These are phyloP conservation scores for Sorex fumeus DNA, from an alignment of 2,113 vertebrate species.

Conservation along the genomic window DNA sequence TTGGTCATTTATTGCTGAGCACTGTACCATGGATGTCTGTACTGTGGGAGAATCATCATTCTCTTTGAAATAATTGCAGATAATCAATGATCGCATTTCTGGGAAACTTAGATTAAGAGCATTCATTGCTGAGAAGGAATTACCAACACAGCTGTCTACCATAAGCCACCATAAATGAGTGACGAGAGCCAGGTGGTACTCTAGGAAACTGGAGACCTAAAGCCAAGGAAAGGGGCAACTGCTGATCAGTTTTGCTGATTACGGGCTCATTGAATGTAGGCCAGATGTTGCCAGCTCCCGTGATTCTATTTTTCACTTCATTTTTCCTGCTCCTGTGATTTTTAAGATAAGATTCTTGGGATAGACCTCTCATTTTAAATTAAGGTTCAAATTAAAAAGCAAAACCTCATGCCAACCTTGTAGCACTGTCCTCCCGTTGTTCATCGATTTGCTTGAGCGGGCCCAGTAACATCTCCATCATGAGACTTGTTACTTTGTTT, in stretches of 20 bases:
- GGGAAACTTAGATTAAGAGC: background rate
- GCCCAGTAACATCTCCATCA: too few species aligned
- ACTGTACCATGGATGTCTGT: background rate
- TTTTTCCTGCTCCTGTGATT: background rate
- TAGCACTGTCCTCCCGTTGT: too few species aligned
- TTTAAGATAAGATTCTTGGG: background rate
- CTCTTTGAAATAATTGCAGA: background rate
- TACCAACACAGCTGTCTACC: background rate
- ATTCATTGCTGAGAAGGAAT: background rate
- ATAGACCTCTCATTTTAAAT: slow-evolving; percentile 9
- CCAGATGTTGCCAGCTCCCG: background rate
- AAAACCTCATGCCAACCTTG: background rate
- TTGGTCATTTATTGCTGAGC: background rate
- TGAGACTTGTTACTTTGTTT: too few species aligned
- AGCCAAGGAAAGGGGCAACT: background rate
- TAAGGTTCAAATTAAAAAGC: background rate
- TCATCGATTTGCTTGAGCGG: too few species aligned
- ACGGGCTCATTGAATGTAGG: background rate
- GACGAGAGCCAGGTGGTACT: background rate
- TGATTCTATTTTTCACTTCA: too few species aligned
- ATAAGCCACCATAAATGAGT: background rate
- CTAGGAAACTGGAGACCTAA: background rate
- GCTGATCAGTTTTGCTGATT: background rate
- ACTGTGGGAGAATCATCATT: background rate
- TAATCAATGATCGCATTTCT: slow-evolving; percentile 15